Evolutionary conservation across 2,797 vertebrate species (phyloP).

Genomic region (Lophius americanus): DNA sequence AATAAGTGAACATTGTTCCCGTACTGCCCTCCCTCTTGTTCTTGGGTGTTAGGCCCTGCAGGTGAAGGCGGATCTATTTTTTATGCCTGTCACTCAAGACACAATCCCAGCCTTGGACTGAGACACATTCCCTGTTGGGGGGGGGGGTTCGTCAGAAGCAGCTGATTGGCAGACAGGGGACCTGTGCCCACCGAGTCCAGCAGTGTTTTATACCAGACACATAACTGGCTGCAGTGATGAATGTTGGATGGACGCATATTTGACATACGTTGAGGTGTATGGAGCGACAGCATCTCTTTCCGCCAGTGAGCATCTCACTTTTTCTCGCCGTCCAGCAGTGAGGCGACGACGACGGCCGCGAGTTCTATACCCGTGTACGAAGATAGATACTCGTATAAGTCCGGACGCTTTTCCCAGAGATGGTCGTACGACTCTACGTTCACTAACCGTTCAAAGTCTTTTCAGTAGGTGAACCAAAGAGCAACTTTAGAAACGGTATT

Average conservation of each 20-base stretch:
- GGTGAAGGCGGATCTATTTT: slow-evolving; percentile 46
- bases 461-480: too few species aligned
- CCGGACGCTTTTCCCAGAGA: too few species aligned
- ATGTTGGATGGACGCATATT: slow-evolving; percentile 17
- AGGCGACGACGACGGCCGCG: background rate
- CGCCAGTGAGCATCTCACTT: too few species aligned
- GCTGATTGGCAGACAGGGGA: slow-evolving; percentile 58
- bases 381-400: too few species aligned
- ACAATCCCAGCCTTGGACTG: slow-evolving; percentile 38
- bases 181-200: slow-evolving; percentile 43
- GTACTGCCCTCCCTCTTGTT: slow-evolving; percentile 27
- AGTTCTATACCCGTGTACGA: too few species aligned
- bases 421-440: too few species aligned
- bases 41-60: slow-evolving; percentile 24
- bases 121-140: slow-evolving; percentile 24
- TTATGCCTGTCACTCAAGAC: slow-evolving; percentile 49
- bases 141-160: slow-evolving; percentile 35
- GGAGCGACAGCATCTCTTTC: too few species aligned
- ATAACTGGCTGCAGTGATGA: slow-evolving; percentile 28
- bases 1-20: slow-evolving; percentile 29
- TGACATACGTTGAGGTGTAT: too few species aligned
- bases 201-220: slow-evolving; percentile 54
- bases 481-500: too few species aligned
- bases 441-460: too few species aligned
- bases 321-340: slow-evolving; percentile 12